phyloP scores from a whole-genome alignment of 1,140 invertebrate species.

The Portunus trituberculatus region DNA sequence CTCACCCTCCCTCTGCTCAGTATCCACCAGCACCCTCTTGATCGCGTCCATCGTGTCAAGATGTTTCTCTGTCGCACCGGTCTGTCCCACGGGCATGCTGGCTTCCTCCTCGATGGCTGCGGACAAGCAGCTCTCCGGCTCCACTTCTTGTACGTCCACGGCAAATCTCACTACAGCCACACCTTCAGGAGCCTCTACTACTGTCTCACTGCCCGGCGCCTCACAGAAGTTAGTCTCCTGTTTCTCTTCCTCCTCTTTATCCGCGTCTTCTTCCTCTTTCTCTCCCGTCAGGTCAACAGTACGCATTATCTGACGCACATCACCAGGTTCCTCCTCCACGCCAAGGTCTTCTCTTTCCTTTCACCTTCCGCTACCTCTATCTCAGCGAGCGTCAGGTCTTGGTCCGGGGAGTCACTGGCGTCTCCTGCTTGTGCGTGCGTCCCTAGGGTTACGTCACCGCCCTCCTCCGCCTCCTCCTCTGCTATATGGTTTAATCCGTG shows the following conservation, averaged over 20 bases:
- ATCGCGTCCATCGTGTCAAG: no score
- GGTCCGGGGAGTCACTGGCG: neutral
- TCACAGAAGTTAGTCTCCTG: neutral
- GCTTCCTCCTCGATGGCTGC: neutral
- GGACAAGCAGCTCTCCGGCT: neutral
- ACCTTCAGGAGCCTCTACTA: neutral
- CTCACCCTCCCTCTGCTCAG: neutral
- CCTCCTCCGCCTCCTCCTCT: neutral
- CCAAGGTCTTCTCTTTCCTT: constrained; percentile 21
- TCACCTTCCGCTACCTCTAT: no score
- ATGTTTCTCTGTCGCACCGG: neutral
- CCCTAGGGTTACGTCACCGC: neutral
- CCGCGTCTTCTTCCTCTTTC: neutral
- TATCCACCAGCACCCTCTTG: neutral
- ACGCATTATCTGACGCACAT: neutral
- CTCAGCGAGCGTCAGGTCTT: no score
- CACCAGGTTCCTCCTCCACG: neutral
- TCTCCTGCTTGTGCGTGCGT: neutral
- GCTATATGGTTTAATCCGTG: neutral
- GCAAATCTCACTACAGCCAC: neutral
- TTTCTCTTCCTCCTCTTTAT: neutral
- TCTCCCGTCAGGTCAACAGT: neutral
- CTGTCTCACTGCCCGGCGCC: no score
- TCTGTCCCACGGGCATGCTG: neutral
- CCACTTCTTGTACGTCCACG: neutral